phyloP scores from a whole-genome alignment of 2,888 invertebrate species.

The Macaria notata region DNA sequence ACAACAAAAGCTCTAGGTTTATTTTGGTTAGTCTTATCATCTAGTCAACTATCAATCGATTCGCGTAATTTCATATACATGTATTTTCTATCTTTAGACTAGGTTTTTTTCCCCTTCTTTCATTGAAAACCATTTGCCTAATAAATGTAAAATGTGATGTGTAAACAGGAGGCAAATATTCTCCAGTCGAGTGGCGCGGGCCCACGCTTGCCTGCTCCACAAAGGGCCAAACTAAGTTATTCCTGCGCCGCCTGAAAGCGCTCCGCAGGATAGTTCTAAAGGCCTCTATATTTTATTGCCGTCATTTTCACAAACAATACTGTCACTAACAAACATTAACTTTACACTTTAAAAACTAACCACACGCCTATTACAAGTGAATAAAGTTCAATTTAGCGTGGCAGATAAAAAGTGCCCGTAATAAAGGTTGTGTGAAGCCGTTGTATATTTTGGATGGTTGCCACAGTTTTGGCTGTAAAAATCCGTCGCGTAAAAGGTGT shows the following conservation, averaged over 20 bases:
- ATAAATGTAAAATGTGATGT: constrained; percentile 2
- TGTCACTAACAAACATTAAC: constrained; percentile 44
- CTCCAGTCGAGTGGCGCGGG: constrained; percentile 26
- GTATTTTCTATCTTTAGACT: too few species aligned
- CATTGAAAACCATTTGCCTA: too few species aligned
- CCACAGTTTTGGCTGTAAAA: constrained; percentile 62
- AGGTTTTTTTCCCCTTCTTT: too few species aligned
- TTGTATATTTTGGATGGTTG: constrained; percentile 59
- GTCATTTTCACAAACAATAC: constrained; percentile 72
- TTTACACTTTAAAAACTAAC: constrained; percentile 22
- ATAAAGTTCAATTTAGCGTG: constrained; percentile 35
- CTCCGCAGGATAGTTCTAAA: constrained; percentile 56
- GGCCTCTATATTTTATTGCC: constrained; percentile 69
- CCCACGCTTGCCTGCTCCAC: constrained; percentile 31
- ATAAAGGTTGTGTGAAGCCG: constrained; percentile 1
- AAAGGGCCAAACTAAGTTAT: constrained; percentile 40
- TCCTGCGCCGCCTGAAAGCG: constrained; percentile 29
- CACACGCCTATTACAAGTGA: constrained; percentile 30
- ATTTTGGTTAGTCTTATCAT: too few species aligned
- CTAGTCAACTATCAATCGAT: too few species aligned
- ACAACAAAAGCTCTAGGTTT: too few species aligned
- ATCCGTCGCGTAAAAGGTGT: constrained; percentile 68
- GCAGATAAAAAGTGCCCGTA: constrained; percentile 22
- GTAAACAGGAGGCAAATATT: constrained; percentile 27
- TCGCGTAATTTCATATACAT: too few species aligned